These are phyloP conservation scores for Acrossocheilus wenchowensis DNA, from an alignment of 2,797 vertebrate species.

Conservation along the genomic window DNA sequence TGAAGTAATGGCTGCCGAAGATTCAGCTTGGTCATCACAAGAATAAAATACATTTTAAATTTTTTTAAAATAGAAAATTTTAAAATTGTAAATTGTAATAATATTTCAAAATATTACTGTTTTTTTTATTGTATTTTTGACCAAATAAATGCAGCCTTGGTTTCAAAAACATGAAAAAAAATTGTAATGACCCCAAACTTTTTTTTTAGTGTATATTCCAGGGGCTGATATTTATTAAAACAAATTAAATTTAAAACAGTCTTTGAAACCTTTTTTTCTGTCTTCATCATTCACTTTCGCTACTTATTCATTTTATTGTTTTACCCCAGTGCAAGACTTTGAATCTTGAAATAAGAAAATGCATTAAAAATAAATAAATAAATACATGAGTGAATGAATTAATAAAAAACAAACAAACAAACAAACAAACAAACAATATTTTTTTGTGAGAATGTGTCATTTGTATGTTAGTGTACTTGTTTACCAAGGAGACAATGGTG, in stretches of 20 bases:
- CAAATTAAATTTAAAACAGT: too few relatives aligned
- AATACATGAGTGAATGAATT: background rate
- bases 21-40: background rate
- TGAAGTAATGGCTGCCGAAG: background rate
- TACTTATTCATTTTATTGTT: background rate
- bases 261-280: background rate
- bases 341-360: background rate
- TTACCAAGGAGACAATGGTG: background rate
- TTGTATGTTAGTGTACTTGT: background rate
- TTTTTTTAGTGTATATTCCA: background rate
- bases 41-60: background rate
- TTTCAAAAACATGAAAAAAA: background rate
- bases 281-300: background rate
- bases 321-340: background rate
- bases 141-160: background rate
- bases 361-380: background rate
- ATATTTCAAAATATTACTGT: background rate
- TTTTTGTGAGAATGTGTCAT: background rate
- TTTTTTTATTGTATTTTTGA: background rate
- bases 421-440: too few relatives aligned
- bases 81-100: background rate
- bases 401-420: too few relatives aligned
- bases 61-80: background rate
- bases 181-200: background rate
- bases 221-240: background rate